Evolutionary conservation across 2,113 vertebrate species (phyloP).

Genomic region (Saccopteryx leptura): DNA sequence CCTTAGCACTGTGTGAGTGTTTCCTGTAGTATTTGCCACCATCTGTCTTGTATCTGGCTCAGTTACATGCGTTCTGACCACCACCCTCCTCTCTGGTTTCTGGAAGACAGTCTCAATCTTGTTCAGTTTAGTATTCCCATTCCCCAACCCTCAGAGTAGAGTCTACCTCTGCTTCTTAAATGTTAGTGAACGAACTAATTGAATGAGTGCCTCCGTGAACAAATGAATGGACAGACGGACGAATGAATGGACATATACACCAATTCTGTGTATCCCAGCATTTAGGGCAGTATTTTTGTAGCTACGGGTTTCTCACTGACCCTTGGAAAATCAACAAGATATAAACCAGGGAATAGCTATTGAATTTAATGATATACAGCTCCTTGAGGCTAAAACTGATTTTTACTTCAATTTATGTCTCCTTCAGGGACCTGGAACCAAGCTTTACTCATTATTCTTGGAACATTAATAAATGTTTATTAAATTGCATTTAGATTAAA

Average conservation of each 20-base stretch:
- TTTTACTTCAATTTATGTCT: constrained; percentile 29
- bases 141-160: background rate
- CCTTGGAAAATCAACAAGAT: background rate
- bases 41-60: background rate
- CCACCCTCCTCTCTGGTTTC: background rate
- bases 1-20: background rate
- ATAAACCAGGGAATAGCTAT: background rate
- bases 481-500: constrained; percentile 24
- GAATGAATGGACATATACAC: background rate
- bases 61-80: background rate
- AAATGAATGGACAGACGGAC: no score
- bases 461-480: constrained; percentile 39
- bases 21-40: background rate
- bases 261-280: background rate
- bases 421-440: background rate
- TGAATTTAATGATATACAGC: background rate
- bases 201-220: background rate
- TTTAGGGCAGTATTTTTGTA: constrained; percentile 19
- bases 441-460: background rate
- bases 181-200: background rate
- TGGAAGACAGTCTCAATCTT: background rate
- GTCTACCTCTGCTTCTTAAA: background rate
- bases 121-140: background rate
- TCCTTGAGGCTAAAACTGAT: background rate
- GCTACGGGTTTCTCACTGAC: background rate